Percentiles rank a stretch among this genome's conserved stretches.
Conservation (phyloP, 2,797 vertebrate genomes). For the Serranus cabrilla region DNA sequence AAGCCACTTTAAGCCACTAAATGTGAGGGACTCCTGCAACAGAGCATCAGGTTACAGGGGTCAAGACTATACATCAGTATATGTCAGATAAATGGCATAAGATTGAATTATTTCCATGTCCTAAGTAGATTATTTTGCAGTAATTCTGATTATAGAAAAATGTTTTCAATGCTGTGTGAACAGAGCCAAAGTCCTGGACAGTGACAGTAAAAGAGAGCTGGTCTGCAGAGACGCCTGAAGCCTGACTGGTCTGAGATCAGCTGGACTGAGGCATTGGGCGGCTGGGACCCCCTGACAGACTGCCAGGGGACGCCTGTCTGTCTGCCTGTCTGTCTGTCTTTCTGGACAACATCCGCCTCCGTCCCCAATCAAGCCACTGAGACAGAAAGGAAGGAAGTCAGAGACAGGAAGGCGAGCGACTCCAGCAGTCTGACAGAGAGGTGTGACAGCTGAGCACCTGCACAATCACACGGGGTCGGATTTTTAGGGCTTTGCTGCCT, state of each 20-base stretch:
- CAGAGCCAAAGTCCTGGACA: conserved; percentile 3
- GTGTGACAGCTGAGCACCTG: conserved; percentile 35
- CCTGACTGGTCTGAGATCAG: conserved; percentile 41
- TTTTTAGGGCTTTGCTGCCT: conserved; percentile 6
- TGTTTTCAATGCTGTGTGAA: background rate
- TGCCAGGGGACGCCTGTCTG: conserved; percentile 26
- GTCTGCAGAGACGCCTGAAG: conserved; percentile 23
- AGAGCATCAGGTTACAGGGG: background rate
- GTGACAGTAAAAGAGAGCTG: conserved; percentile 4
- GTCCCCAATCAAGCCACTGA: conserved; percentile 33
- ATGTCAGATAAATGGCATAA: background rate
- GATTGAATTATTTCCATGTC: background rate
- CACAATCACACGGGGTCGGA: conserved; percentile 22
- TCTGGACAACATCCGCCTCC: conserved; percentile 36
- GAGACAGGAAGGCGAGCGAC: conserved; percentile 25
- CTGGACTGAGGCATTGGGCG: conserved; percentile 38
- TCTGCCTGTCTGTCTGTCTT: conserved; percentile 2
- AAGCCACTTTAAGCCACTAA: background rate
- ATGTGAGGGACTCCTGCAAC: background rate
- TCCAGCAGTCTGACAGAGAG: conserved; percentile 36
- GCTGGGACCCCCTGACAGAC: conserved; percentile 33
- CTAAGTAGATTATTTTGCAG: background rate
- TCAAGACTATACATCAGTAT: background rate
- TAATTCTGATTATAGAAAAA: no score
- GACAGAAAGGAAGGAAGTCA: conserved; percentile 31